Evolutionary conservation across 2,888 invertebrate genomes (phyloP).

Genomic region (Scaptomyza tumidula): DNA sequence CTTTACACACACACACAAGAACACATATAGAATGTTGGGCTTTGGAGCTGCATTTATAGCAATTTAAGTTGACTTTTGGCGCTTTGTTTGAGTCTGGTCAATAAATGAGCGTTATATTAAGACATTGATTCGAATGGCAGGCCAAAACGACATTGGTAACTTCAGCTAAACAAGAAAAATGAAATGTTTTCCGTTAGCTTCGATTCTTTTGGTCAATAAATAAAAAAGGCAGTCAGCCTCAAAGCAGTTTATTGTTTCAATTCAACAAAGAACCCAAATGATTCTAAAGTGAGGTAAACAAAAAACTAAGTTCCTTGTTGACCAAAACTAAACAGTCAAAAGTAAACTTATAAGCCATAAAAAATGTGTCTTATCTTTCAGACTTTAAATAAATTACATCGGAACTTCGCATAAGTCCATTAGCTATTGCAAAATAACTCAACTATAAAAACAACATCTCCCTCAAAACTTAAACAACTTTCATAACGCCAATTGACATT

Average conservation of each 20-base stretch:
- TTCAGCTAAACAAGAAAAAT: conserved; percentile 38
- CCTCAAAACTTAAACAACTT: neutral
- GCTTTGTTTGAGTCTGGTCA: conserved; percentile 70
- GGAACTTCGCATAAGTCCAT: neutral
- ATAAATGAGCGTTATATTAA: conserved; percentile 75
- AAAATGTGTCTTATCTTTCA: neutral
- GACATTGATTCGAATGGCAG: conserved; percentile 65
- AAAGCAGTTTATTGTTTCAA: conserved; percentile 6
- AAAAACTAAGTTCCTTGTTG: conserved; percentile 7
- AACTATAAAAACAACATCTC: neutral
- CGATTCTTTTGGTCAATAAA: conserved; percentile 47
- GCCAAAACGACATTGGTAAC: conserved; percentile 53
- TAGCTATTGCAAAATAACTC: neutral
- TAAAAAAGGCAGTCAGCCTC: conserved; percentile 19
- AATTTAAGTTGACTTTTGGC: conserved; percentile 70
- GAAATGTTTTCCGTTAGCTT: conserved; percentile 49
- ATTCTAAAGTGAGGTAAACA: conserved; percentile 22
- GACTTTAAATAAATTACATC: neutral
- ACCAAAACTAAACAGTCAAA: conserved; percentile 4
- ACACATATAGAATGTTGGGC: neutral
- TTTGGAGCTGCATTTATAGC: conserved; percentile 61
- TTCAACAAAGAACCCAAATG: conserved; percentile 4
- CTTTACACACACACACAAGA: conserved; percentile 20
- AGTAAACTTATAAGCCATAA: conserved; percentile 1
- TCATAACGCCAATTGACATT: conserved; percentile 13